Conservation (phyloP, 2,113 vertebrate species). For the Morone chrysops region DNA sequence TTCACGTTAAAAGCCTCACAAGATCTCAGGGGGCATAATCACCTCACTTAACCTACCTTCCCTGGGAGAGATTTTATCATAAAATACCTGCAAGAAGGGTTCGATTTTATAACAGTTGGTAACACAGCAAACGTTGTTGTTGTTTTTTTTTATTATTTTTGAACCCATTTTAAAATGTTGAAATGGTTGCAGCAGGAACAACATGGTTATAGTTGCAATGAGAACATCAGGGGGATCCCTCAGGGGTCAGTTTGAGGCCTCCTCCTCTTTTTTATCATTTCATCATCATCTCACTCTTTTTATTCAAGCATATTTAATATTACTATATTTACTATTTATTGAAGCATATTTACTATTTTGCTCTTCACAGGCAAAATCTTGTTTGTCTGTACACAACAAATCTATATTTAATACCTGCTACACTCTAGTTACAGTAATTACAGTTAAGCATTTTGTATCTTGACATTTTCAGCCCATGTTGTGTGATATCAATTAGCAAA, state of each 20-base stretch:
- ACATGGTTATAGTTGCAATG: not conserved
- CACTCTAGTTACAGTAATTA: too few relatives aligned
- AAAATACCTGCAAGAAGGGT: not conserved
- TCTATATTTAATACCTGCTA: not conserved
- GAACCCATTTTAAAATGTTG: not conserved
- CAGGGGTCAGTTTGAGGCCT: not conserved
- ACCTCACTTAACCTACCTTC: not conserved
- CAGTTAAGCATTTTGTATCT: not conserved
- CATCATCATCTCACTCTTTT: not conserved
- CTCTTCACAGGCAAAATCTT: too few relatives aligned
- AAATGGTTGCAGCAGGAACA: not conserved
- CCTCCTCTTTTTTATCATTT: not conserved
- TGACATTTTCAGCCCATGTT: not conserved
- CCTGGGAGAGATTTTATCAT: not conserved
- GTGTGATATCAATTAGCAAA: not conserved
- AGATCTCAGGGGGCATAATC: not conserved
- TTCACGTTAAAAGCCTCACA: conserved; percentile 9
- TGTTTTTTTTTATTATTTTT: not conserved
- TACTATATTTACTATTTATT: too few relatives aligned
- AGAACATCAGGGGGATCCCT: not conserved
- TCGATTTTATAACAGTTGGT: not conserved
- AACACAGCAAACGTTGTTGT: too few relatives aligned
- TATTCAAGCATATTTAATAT: not conserved
- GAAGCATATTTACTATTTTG: too few relatives aligned
- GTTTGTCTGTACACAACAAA: not conserved